phyloP scores from a whole-genome alignment of 2,888 invertebrate species.

The Hirtodrosophila duncani region DNA sequence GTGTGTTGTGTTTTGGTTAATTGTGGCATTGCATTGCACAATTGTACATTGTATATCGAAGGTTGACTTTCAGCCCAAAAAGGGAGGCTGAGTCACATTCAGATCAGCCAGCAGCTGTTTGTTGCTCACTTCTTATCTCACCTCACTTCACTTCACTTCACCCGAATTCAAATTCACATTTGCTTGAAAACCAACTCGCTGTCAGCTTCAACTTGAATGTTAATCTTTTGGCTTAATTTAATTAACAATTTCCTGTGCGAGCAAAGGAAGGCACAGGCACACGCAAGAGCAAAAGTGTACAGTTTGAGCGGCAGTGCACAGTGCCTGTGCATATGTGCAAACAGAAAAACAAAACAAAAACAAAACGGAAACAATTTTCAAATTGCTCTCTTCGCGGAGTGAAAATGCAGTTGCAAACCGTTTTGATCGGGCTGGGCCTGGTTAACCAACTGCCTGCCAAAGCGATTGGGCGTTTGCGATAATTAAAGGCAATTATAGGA shows the following conservation, averaged over 20 bases:
- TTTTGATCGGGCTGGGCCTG: slow-evolving; percentile 6
- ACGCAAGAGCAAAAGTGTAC: slow-evolving; percentile 12
- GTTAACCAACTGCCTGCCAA: slow-evolving; percentile 22
- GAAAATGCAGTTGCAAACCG: slow-evolving; percentile 43
- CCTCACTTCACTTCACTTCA: too few species aligned
- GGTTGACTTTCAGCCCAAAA: too few species aligned
- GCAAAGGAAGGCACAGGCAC: slow-evolving; percentile 8
- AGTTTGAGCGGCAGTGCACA: slow-evolving; percentile 22
- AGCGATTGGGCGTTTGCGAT: slow-evolving; percentile 75
- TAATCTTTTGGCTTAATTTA: slow-evolving; percentile 65
- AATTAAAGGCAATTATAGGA: slow-evolving; percentile 72
- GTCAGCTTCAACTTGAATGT: slow-evolving; percentile 37
- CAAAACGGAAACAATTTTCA: slow-evolving; percentile 65
- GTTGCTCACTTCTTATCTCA: too few species aligned
- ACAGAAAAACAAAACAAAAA: too few species aligned
- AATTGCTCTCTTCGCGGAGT: slow-evolving; percentile 36
- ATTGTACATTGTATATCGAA: too few species aligned
- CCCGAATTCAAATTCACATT: too few species aligned
- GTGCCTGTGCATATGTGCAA: background rate
- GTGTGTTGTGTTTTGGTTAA: slow-evolving; percentile 15
- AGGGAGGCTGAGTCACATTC: too few species aligned
- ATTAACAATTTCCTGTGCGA: slow-evolving; percentile 66
- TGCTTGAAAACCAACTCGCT: slow-evolving; percentile 1
- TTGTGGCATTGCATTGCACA: slow-evolving; percentile 39
- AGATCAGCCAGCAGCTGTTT: too few species aligned